Conservation (phyloP, 2,113 vertebrate species). For the Brachirus orientalis region DNA sequence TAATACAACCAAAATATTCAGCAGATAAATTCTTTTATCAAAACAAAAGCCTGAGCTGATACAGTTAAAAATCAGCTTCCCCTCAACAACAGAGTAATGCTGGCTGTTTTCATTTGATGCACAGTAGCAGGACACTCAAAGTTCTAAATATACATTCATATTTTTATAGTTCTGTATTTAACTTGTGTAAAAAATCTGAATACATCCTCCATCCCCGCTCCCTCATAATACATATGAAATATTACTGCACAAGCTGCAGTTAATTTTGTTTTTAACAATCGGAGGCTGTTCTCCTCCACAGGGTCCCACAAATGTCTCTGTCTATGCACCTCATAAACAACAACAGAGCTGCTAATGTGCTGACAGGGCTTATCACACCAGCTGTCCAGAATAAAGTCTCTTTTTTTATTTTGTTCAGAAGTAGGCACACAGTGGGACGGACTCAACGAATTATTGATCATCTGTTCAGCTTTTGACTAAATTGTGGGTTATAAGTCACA, state of each 20-base stretch:
- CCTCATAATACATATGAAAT: conserved; percentile 1
- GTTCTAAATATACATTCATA: too few species aligned
- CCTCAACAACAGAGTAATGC: too few species aligned
- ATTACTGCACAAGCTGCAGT: background rate
- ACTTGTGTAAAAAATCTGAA: background rate
- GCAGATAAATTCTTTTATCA: background rate
- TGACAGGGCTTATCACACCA: conserved; percentile 29
- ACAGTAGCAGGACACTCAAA: too few species aligned
- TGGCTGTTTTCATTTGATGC: too few species aligned
- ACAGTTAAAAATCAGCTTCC: background rate
- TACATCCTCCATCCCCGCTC: background rate
- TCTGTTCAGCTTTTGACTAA: too few species aligned
- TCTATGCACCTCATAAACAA: conserved; percentile 29
- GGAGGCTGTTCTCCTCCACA: conserved; percentile 1
- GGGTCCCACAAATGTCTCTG: conserved; percentile 11
- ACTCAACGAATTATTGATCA: too few species aligned
- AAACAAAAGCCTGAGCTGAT: background rate
- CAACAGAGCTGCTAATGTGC: conserved; percentile 40
- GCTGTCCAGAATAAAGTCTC: conserved; percentile 17
- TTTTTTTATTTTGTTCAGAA: conserved; percentile 27
- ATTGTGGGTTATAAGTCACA: too few species aligned
- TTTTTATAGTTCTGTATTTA: background rate
- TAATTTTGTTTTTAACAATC: background rate
- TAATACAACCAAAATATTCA: background rate
- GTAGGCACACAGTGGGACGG: conserved; percentile 17